Base-by-base conservation (phyloP, 2,888 invertebrate genomes). In the Drosophila ezoana region DNA sequence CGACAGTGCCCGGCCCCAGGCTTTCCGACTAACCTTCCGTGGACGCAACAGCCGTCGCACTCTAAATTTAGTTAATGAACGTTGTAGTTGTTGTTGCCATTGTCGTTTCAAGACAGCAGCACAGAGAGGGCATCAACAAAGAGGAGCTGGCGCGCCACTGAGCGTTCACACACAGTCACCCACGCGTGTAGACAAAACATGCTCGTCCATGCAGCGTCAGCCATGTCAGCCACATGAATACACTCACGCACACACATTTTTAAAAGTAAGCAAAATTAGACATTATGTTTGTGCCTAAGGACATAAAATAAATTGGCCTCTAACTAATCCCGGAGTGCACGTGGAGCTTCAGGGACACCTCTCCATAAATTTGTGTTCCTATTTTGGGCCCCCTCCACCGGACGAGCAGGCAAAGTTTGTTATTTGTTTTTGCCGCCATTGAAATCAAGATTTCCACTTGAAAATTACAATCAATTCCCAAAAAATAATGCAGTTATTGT, bases 201-300 rank as follows among this genome's bases (percentile, higher is more conserved):
- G 9, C 44, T 16, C 32, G 45, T 14, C 32, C 47, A 47, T 64
- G 37, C 57, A 38, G 23, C 18, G 56, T 32, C 48, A 49, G 63
- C 18, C 47, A 54, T 45, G 56, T 40, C 69, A 48, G 44, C 10
- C 61, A 51, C 61, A 54, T 60, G 56, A 48, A 72, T 72, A 76
- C 68, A 79, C 77, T 70, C 79, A 77, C 74, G 81, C 87, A 86
- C 84, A 73, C 84, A 80, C 82, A 79, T 86, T 88, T 86, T 87
- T 79, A 83, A 79, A 85, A 83, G 81, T 87, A 89, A 88, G 87
- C 89, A 89, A 87, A 88, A 87, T 87, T 87, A 87, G 87, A 87
- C 75, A 84, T 87, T 85, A 88, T 88, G 85, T 89, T 89, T 88
- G 87, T 85, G 85, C 74, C 76, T 76, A 60, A 76, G 78, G 83